Evolutionary conservation across 1,140 invertebrate species (phyloP).

Genomic region (Zaprionus capensis): DNA sequence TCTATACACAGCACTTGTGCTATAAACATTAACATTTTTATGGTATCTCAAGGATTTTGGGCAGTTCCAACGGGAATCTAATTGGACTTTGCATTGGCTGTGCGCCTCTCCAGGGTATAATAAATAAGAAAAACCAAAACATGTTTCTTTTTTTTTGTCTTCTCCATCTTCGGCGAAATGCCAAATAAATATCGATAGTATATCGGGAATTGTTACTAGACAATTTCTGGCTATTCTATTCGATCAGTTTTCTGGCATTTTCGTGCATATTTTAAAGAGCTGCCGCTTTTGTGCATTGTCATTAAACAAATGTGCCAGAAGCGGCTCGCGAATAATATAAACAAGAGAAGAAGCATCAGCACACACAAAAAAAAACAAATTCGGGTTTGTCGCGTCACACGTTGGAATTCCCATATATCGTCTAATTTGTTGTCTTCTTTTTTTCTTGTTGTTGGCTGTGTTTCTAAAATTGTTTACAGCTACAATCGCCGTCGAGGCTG

Average conservation of each 20-base stretch:
- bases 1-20: not conserved
- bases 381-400: conserved; percentile 77
- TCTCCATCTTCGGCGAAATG: conserved; percentile 35
- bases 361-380: conserved; percentile 42
- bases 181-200: conserved; percentile 48
- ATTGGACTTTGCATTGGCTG: not conserved
- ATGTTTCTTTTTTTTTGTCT: conserved; percentile 15
- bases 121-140: conserved; percentile 20
- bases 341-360: conserved; percentile 29
- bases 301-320: conserved; percentile 82
- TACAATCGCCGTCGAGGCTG: conserved; percentile 37
- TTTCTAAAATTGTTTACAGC: conserved; percentile 79
- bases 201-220: conserved; percentile 40
- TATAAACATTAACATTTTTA: not conserved
- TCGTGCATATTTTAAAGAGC: conserved; percentile 55
- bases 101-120: conserved; percentile 7
- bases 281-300: conserved; percentile 69
- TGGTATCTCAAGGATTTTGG: not conserved
- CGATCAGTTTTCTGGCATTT: conserved; percentile 39
- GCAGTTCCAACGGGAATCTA: not conserved
- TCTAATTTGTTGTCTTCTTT: conserved; percentile 62
- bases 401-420: conserved; percentile 81
- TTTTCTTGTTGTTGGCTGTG: conserved; percentile 46
- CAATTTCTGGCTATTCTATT: conserved; percentile 52
- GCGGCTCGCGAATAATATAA: conserved; percentile 54